These are phyloP conservation scores for Amphiura filiformis DNA, from an alignment of 35 echinoderm and acorn worm species.

Conservation along the genomic window DNA sequence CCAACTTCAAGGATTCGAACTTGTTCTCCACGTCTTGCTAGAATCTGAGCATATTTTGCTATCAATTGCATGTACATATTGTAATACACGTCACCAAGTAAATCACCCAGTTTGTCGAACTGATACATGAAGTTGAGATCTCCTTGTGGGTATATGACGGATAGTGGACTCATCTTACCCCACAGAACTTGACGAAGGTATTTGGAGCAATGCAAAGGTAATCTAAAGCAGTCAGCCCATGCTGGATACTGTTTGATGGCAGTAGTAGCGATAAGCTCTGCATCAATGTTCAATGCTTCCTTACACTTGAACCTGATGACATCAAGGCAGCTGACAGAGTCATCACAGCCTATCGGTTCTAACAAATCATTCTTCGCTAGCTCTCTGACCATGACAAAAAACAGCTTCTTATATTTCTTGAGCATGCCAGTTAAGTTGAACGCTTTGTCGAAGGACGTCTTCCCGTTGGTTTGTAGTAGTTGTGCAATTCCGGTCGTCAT, in stretches of 20 bases:
- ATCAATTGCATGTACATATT: neutral
- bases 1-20: neutral
- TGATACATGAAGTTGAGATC: neutral
- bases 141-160: neutral
- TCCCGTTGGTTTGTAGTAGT: neutral
- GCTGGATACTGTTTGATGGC: neutral
- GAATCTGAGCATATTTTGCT: neutral
- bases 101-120: neutral
- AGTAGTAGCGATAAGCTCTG: neutral
- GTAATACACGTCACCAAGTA: neutral
- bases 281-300: neutral
- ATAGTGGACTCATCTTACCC: constrained; percentile 9
- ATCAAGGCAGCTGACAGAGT: neutral
- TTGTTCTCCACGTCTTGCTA: neutral
- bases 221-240: constrained; percentile 9
- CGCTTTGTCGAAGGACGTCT: neutral
- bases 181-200: neutral
- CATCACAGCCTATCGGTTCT: neutral
- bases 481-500: neutral
- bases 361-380: neutral
- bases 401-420: neutral
- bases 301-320: constrained; percentile 11
- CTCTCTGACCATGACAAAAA: constrained; percentile 11
- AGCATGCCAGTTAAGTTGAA: neutral
- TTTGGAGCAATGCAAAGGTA: neutral